Percentiles rank a stretch among this genome's conserved stretches.
Evolutionary conservation across 2,888 invertebrate species (phyloP).

Genomic region (Athalia cordata): DNA sequence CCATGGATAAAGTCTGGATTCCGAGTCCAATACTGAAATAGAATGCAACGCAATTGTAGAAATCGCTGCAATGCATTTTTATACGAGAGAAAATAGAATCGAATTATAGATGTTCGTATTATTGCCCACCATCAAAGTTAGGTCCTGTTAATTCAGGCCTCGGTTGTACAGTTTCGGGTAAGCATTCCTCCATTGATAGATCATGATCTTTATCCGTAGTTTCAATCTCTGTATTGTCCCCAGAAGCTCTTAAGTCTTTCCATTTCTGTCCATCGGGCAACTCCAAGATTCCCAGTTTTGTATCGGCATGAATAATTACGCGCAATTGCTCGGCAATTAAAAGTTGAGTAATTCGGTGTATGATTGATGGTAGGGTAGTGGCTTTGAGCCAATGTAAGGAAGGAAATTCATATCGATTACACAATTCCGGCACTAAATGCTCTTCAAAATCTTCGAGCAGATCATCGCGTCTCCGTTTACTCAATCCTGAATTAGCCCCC

Average conservation of each 20-base stretch:
- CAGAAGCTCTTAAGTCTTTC: constrained; percentile 59
- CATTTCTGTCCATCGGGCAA: constrained; percentile 66
- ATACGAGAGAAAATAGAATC: neutral
- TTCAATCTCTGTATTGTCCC: constrained; percentile 49
- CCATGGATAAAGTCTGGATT: constrained; percentile 72
- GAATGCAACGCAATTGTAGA: neutral
- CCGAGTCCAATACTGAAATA: constrained; percentile 54
- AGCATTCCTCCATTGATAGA: constrained; percentile 49
- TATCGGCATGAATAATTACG: constrained; percentile 74
- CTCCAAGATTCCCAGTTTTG: constrained; percentile 69
- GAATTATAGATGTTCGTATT: neutral
- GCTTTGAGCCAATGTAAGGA: constrained; percentile 90
- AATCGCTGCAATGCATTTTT: neutral
- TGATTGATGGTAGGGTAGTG: constrained; percentile 86
- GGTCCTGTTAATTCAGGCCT: constrained; percentile 50
- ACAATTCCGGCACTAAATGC: constrained; percentile 91
- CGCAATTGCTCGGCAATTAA: constrained; percentile 85
- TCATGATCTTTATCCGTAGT: constrained; percentile 49
- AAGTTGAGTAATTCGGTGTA: constrained; percentile 85
- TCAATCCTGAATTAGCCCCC: constrained; percentile 62
- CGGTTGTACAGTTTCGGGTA: constrained; percentile 46
- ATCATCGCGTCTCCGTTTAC: constrained; percentile 72
- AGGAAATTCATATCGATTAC: constrained; percentile 83
- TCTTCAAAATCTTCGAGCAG: constrained; percentile 78
- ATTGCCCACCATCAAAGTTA: constrained; percentile 60